These are phyloP conservation scores for Thunnus thynnus DNA, from an alignment of 2,113 vertebrate genomes.

Conservation along the genomic window DNA sequence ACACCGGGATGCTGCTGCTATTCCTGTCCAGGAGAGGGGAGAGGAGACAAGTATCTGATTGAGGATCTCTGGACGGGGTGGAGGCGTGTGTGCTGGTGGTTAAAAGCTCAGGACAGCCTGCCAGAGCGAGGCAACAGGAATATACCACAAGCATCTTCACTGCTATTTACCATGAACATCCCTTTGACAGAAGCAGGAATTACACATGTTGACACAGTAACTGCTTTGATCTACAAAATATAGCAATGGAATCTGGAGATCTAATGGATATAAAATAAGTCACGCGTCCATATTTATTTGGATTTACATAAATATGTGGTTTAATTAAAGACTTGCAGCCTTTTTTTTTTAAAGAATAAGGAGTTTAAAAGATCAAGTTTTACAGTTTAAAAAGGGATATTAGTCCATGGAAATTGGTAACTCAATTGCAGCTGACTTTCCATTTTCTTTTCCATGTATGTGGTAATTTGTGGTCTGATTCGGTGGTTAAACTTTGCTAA, in stretches of 20 bases:
- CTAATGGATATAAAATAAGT: background rate
- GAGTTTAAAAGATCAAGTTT: background rate
- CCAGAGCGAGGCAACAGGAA: slow-evolving; percentile 23
- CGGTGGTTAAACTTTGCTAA: background rate
- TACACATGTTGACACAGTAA: slow-evolving; percentile 14
- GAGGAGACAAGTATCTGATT: slow-evolving; percentile 69
- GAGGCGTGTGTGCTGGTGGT: slow-evolving; percentile 35
- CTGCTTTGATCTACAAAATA: slow-evolving; percentile 18
- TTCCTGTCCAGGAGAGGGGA: slow-evolving; percentile 59
- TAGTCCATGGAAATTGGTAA: background rate
- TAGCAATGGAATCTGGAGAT: too few relatives aligned
- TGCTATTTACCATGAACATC: slow-evolving; percentile 54
- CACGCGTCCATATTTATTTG: background rate
- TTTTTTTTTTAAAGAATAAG: background rate
- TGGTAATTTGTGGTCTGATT: background rate
- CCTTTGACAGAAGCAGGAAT: slow-evolving; percentile 30
- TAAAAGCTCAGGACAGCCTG: slow-evolving; percentile 25
- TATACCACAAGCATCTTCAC: slow-evolving; percentile 45
- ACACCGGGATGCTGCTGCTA: slow-evolving; percentile 65
- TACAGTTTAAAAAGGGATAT: background rate
- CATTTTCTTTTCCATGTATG: background rate
- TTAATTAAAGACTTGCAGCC: background rate
- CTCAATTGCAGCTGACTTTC: background rate
- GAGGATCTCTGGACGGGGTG: slow-evolving; percentile 44
- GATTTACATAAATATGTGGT: background rate